Conservation (phyloP, 1,140 invertebrate species). For the Leptopilina boulardi region DNA sequence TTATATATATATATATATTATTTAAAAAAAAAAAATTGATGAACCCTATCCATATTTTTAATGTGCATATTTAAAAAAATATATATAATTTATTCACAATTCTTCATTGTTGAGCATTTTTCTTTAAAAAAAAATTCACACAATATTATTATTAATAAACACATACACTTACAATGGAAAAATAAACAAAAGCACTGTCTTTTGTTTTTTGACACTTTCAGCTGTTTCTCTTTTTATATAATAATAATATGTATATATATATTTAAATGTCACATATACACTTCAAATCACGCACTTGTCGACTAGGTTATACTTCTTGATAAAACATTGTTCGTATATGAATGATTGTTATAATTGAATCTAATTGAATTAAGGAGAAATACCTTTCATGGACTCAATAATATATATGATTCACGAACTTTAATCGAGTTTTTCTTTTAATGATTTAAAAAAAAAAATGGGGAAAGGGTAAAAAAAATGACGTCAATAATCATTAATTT, state of each 20-base stretch:
- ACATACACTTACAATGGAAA: background rate
- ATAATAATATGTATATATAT: too few species aligned
- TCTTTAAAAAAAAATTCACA: background rate
- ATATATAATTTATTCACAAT: background rate
- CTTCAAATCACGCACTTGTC: background rate
- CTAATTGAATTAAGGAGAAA: background rate
- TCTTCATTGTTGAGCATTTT: background rate
- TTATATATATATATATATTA: background rate
- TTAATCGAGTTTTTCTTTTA: background rate
- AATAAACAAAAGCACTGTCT: conserved; percentile 22
- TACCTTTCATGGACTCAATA: background rate
- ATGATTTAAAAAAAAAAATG: too few species aligned
- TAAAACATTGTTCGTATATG: background rate
- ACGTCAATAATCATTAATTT: background rate
- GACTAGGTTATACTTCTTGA: background rate
- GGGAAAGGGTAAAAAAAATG: conserved; percentile 16
- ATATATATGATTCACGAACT: background rate
- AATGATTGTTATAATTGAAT: background rate
- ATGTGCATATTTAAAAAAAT: background rate
- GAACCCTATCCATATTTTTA: background rate
- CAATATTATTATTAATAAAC: too few species aligned
- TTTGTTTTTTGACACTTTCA: conserved; percentile 24
- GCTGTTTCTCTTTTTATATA: too few species aligned
- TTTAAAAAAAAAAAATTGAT: background rate
- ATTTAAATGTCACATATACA: background rate